A percentile compares a stretch with the other conserved stretches of the same genome.
Evolutionary conservation across 2,797 vertebrate species (phyloP).

Genomic region (Percopsis omiscomaycus): DNA sequence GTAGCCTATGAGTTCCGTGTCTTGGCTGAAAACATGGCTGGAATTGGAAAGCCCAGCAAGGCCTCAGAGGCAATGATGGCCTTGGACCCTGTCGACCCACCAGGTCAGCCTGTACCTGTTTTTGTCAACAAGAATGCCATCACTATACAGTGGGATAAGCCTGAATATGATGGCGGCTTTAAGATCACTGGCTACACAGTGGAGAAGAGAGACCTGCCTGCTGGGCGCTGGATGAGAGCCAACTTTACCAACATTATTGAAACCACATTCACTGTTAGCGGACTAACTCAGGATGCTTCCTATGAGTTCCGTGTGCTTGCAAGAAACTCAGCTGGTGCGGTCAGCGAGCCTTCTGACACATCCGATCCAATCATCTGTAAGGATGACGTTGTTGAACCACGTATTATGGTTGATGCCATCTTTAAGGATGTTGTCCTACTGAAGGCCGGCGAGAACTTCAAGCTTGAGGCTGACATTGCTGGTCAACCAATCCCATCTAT

Average conservation of each 20-base stretch:
- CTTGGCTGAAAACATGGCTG: constrained; percentile 94
- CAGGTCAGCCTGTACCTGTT: constrained; percentile 89
- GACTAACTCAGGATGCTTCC: constrained; percentile 89
- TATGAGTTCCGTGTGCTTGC: constrained; percentile 96
- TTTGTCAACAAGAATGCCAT: constrained; percentile 91
- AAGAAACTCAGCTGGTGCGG: constrained; percentile 91
- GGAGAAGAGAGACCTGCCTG: constrained; percentile 92
- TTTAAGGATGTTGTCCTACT: constrained; percentile 89
- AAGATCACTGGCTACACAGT: constrained; percentile 97
- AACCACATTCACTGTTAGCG: constrained; percentile 93
- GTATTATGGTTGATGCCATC: constrained; percentile 93
- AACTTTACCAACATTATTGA: constrained; percentile 98
- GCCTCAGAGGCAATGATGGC: constrained; percentile 91
- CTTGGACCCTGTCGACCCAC: constrained; percentile 94
- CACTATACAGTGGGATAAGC: constrained; percentile 93
- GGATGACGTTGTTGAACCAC: constrained; percentile 93
- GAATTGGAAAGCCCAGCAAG: constrained; percentile 96
- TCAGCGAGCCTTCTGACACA: constrained; percentile 91
- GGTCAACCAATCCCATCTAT: constrained; percentile 92
- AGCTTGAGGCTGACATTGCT: constrained; percentile 93
- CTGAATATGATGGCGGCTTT: constrained; percentile 96
- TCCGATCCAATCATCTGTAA: constrained; percentile 93
- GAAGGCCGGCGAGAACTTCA: constrained; percentile 93
- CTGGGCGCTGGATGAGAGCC: constrained; percentile 93
- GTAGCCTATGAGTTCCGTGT: constrained; percentile 97